Evolutionary conservation across 2,113 vertebrate genomes (phyloP), one percentile per base, ranked within the genome.

Genomic region (Phylloscopus trochiloides): DNA sequence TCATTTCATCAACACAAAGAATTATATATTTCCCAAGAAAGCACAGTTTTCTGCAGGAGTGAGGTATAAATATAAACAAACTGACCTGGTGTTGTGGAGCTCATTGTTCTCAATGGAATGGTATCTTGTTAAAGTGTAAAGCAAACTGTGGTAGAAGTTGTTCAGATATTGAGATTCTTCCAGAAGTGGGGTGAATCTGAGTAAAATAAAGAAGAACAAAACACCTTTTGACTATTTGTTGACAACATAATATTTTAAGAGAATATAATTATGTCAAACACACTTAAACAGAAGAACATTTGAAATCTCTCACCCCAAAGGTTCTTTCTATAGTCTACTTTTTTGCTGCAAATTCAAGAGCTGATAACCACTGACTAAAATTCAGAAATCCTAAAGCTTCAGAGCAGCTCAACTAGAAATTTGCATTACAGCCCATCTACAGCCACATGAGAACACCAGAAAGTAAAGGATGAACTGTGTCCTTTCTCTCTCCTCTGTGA

Each of bases 61-160:
- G 52, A 90, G 28, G 48, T 78, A 72, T 42, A 51, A 88, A 89
- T 25, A 67, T 12, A 73, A 83, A 48, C 14, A 81, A 77, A 98
- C 98, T 96, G 79, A 98, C 98, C 98, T 71, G 98, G 97, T 74
- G 97, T 96, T 83, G 98, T 98, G 20, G 98, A 98, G 95, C 97
- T 98, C 98, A 98, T 98, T 67, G 76, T 95, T 97, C 79, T 66
- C 76, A 91, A 89, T 29, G 66, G 48, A 89, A 91, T 88, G 72
- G 89, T 67, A 71, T 72, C 43, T 25, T 42, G 38, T 26, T 19
- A 34, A 91, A 36, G 16, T 7, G 26, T 54, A 55, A 63, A 82
- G 51, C 47, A 66, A 78, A 92, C 58, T 14, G 73, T 65, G 36
- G 71, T 55, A 62, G 81, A 22, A 85, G 79, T 67, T 51, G 31